Conservation (phyloP, 2,113 vertebrate genomes). For the Electrona antarctica region DNA sequence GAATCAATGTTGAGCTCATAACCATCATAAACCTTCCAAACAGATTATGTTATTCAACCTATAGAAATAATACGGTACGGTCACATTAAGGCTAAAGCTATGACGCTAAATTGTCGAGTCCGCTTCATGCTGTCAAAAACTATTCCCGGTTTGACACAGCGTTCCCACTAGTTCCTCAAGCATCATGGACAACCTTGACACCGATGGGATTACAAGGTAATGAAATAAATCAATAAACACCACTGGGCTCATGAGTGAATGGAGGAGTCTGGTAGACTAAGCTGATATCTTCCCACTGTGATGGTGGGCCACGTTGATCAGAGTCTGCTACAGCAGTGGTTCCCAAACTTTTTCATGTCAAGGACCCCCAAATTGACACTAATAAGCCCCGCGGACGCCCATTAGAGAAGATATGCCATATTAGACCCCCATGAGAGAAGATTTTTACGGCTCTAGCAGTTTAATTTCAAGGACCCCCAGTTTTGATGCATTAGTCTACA, state of each 20-base stretch:
- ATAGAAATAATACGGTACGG: background rate
- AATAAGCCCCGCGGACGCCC: too few relatives aligned
- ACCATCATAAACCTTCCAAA: slow-evolving; percentile 1
- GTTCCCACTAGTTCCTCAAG: slow-evolving; percentile 38
- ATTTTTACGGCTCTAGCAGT: too few relatives aligned
- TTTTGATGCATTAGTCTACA: too few relatives aligned
- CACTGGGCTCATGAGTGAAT: slow-evolving; percentile 42
- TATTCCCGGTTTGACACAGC: slow-evolving; percentile 39
- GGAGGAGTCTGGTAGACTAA: slow-evolving; percentile 27
- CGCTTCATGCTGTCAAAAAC: slow-evolving; percentile 40
- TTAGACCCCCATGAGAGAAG: too few relatives aligned
- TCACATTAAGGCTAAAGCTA: slow-evolving; percentile 16
- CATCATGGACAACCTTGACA: slow-evolving; percentile 54
- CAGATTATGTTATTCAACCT: slow-evolving; percentile 3
- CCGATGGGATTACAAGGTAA: slow-evolving; percentile 67
- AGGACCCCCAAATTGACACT: background rate
- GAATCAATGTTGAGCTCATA: background rate
- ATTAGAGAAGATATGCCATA: too few relatives aligned
- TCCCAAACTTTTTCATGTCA: too few relatives aligned
- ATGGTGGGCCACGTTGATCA: slow-evolving; percentile 45
- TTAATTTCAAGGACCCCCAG: too few relatives aligned
- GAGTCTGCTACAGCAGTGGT: slow-evolving; percentile 37
- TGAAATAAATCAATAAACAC: slow-evolving; percentile 71
- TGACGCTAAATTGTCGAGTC: slow-evolving; percentile 47
- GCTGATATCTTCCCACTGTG: slow-evolving; percentile 54